Percentiles rank a stretch among this genome's conserved stretches.
These are phyloP conservation scores for Poicephalus meyeri DNA, from an alignment of 2,113 vertebrate genomes.

Conservation along the genomic window DNA sequence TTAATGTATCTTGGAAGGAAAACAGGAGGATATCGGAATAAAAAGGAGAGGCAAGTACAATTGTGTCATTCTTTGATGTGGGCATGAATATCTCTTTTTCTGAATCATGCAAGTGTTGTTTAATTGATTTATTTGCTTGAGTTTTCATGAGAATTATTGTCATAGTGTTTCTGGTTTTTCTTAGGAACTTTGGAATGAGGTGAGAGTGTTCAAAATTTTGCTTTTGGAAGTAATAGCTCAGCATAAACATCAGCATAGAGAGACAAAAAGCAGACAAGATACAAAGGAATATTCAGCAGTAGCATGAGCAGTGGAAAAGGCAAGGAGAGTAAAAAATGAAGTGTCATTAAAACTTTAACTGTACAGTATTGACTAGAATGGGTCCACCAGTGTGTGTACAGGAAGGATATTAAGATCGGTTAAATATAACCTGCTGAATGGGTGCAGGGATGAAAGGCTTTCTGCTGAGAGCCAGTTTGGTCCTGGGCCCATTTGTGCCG, in stretches of 20 bases:
- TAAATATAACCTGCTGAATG: not conserved
- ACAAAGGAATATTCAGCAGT: not conserved
- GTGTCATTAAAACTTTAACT: not conserved
- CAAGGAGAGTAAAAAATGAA: not conserved
- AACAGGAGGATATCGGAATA: not conserved
- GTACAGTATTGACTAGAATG: not conserved
- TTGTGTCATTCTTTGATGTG: not conserved
- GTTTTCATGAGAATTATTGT: not conserved
- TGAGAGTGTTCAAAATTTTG: not conserved
- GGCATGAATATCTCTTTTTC: not conserved
- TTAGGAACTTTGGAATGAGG: slow-evolving; percentile 5
- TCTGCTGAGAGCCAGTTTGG: slow-evolving; percentile 13
- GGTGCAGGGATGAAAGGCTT: not conserved
- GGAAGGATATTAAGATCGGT: not conserved
- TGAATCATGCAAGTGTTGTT: not conserved
- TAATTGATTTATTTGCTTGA: slow-evolving; percentile 20
- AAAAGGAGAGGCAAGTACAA: not conserved
- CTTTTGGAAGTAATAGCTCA: slow-evolving; percentile 13
- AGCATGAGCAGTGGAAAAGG: not conserved
- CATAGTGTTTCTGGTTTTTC: not conserved
- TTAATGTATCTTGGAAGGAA: not conserved
- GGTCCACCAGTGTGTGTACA: not conserved
- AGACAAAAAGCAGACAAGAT: slow-evolving; percentile 3
- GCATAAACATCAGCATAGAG: not conserved
- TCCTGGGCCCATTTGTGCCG: slow-evolving; percentile 3